A percentile compares a stretch with the other conserved stretches of the same genome.
phyloP scores from a whole-genome alignment of 2,888 invertebrate genomes.

The Machimus rusticus region DNA sequence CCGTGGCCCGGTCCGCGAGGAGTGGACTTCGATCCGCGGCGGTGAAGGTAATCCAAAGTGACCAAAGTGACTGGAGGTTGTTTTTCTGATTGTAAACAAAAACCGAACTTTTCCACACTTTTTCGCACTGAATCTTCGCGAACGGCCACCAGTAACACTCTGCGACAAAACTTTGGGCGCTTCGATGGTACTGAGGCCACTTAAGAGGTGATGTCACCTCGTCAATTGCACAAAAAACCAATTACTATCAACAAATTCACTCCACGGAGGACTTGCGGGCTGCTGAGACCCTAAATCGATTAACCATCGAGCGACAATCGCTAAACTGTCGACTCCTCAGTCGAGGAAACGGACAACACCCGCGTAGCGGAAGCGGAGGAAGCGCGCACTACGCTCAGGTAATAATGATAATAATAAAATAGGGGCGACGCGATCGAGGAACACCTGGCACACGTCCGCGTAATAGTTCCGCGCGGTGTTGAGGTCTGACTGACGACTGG shows the following conservation, averaged over 20 bases:
- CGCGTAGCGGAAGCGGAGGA: slow-evolving; percentile 11
- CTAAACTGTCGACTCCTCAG: neutral
- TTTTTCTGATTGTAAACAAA: slow-evolving; percentile 23
- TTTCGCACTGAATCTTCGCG: neutral
- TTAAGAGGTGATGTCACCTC: slow-evolving; percentile 26
- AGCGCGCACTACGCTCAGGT: neutral
- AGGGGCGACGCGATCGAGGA: neutral
- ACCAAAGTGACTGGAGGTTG: neutral
- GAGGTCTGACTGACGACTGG: slow-evolving; percentile 9
- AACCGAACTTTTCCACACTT: slow-evolving; percentile 8
- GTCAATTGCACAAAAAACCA: slow-evolving; percentile 9
- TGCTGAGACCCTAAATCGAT: neutral
- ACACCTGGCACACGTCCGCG: slow-evolving; percentile 10
- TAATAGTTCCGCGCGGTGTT: slow-evolving; percentile 22
- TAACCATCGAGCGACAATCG: neutral
- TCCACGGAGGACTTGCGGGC: neutral
- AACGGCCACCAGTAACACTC: neutral
- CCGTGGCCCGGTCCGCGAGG: neutral
- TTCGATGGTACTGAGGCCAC: neutral
- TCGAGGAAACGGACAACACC: neutral
- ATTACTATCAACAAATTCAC: neutral
- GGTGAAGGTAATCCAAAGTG: slow-evolving; percentile 16
- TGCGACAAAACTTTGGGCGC: neutral
- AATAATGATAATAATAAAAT: neutral
- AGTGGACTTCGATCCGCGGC: neutral